Base-by-base conservation (phyloP, 1,140 invertebrate species). In the Mercenaria mercenaria region DNA sequence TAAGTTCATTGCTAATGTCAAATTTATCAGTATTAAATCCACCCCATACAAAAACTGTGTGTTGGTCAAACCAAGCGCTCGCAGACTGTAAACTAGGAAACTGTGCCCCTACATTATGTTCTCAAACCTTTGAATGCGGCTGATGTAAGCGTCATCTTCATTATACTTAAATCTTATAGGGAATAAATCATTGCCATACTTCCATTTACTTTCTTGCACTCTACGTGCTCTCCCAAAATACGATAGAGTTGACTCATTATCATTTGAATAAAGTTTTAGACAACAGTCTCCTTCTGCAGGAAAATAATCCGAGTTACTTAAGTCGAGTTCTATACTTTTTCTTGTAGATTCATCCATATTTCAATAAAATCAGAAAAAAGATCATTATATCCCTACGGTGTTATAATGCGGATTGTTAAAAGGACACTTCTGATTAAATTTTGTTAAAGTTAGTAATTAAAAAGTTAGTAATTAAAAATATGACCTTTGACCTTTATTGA, bases 281-380 rank as follows among this genome's bases (percentile, higher is more conserved):
- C 34, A 74, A 41, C 69, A 77, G 74, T 77, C 4, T n/a, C 74
- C 39, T 47, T 77, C 74, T n/a, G 41, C 39, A 11, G 74, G 74
- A 47, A 77, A 77, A 43, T 77, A 77, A 29, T 77, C 74, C 43
- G 10, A 8, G 29, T 77, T 77, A 47, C 26, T 11, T 47, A 77
- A 0, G 13, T 47, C 47, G 0, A 50, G 41, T 26, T 77, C 37
- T 11, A 32, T 77, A 47, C 74, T 77, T 26, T 76, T 47, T 77
- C 74, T 50, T 20, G 39, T 77, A n/a, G 74, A 8, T 10, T 11
- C 8, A 6, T 6, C 56, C 56, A 61, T 61, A n/a, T n/a, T 61
- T 61, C 56, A 11, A 6, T 61, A 29, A 61, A 61, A 61, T 23
- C 20, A 20, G 4, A 61, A 61, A 61, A 47, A n/a, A n/a, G n/a